Evolutionary conservation across 2,797 vertebrate genomes (phyloP), one percentile per base, ranked within the genome.

Genomic region (Intellagama lesueurii): DNA sequence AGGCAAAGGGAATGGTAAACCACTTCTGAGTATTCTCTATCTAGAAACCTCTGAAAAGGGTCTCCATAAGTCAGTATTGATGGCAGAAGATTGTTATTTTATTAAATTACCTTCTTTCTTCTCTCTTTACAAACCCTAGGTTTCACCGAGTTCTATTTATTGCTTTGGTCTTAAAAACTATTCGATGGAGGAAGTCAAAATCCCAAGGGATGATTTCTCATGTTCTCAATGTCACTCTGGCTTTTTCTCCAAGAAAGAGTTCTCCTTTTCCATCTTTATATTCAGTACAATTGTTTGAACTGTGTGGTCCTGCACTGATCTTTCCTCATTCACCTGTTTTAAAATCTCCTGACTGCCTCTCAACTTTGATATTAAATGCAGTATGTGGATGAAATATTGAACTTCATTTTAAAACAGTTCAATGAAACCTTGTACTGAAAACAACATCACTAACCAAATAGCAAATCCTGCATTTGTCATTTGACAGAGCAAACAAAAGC

Each of bases 121-220:
- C 22, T 14, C 24, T 16, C 47, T 66, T 5, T 47, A 7, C 56
- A 77, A 70, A 28, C 28, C 3, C 28, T n/a, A 89, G 66, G n/a
- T 11, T 52, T 68, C 56, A 47, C 26, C 17, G 70, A 70, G 26
- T 75, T 69, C 49, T 87, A 30, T 47, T 83, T 83, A 87, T 70
- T 90, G 24, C 72, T 60, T 60, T 70, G 75, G 64, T 77, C 72
- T 79, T 56, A 32, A 76, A 79, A 77, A 82, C n/a, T 40, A 78
- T 5, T 5, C 7, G 60, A 35, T 17, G n/a, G 1, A 8, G 32
- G 24, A 77, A 32, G 12, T 9, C 49, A 87, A 83, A 49, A 70
- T 47, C 26, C 69, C 5, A 78, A 81, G 5, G n/a, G 24, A 0
- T 14, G 28, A 56, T 7, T 75, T 68, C 81, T 68, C 40, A 22